Evolutionary conservation across 64 coral and sea anemone genomes (phyloP).

Genomic region (Pocillopora damicornis): DNA sequence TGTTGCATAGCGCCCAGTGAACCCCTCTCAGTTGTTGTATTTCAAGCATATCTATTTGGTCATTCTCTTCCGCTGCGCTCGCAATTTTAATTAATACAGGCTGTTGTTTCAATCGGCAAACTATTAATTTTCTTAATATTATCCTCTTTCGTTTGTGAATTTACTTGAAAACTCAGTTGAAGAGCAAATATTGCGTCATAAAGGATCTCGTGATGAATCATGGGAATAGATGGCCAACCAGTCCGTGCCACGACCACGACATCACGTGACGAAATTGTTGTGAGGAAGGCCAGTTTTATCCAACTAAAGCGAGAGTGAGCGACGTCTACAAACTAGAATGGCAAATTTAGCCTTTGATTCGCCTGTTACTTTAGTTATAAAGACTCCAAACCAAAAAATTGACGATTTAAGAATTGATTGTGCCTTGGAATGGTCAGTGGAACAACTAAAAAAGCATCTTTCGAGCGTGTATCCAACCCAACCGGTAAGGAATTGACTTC

Average conservation of each 20-base stretch:
- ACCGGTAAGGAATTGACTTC: constrained; percentile 74
- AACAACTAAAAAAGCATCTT: constrained; percentile 91
- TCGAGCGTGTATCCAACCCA: constrained; percentile 91
- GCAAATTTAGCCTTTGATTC: constrained; percentile 54
- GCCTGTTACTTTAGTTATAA: constrained; percentile 88
- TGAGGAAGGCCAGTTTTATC: not conserved
- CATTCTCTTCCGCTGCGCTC: too few relatives aligned
- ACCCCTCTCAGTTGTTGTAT: too few relatives aligned
- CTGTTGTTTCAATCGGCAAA: too few relatives aligned
- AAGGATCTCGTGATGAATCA: not conserved
- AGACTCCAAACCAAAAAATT: constrained; percentile 93
- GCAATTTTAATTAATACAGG: too few relatives aligned
- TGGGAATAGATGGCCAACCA: constrained; percentile 41
- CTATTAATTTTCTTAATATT: too few relatives aligned
- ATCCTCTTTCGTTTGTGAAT: too few relatives aligned
- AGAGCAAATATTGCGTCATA: constrained; percentile 3
- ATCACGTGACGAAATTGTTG: constrained; percentile 41
- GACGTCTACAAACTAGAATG: not conserved
- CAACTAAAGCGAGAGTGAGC: not conserved
- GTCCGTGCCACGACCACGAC: constrained; percentile 32
- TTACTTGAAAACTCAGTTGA: not conserved
- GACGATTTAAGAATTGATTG: constrained; percentile 94
- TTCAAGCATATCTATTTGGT: too few relatives aligned
- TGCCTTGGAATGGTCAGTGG: constrained; percentile 90
- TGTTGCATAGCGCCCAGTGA: too few relatives aligned